A percentile compares a stretch with the other conserved stretches of the same genome.
Conservation (phyloP, 2,888 invertebrate genomes). For the Sphaerophoria taeniata region DNA sequence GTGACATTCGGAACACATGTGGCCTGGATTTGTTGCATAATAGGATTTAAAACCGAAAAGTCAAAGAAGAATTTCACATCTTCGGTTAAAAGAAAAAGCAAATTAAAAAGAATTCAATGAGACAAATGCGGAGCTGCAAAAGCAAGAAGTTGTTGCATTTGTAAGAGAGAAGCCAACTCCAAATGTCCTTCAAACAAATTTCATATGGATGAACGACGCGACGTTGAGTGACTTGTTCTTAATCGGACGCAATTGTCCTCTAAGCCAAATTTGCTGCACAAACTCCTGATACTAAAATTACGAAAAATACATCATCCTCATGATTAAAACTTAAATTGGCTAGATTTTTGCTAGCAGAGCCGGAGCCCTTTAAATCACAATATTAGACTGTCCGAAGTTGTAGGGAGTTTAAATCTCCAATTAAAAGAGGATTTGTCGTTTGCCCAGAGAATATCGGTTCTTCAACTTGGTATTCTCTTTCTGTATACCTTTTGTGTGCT, state of each 20-base stretch:
- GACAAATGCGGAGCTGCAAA: no score
- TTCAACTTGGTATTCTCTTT: background rate
- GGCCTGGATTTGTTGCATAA: slow-evolving; percentile 69
- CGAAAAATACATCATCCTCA: slow-evolving; percentile 20
- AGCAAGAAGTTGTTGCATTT: slow-evolving; percentile 51
- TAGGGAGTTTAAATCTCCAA: slow-evolving; percentile 71
- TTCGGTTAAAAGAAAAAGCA: no score
- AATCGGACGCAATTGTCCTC: background rate
- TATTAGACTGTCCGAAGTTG: slow-evolving; percentile 67
- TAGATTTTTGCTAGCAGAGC: slow-evolving; percentile 56
- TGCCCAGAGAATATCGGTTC: slow-evolving; percentile 68
- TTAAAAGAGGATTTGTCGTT: slow-evolving; percentile 72
- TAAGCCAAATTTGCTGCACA: background rate
- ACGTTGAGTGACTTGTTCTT: background rate
- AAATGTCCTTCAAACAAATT: no score
- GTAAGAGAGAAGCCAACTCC: slow-evolving; percentile 33
- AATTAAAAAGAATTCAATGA: no score
- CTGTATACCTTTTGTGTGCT: background rate
- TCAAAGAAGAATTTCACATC: no score
- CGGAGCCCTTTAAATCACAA: slow-evolving; percentile 58
- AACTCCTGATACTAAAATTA: background rate
- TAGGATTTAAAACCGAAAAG: no score
- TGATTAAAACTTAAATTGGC: slow-evolving; percentile 71
- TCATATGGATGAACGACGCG: background rate
- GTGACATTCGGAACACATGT: slow-evolving; percentile 73